Base-by-base conservation (phyloP, 2,888 invertebrate species). In the Chrysolina oricalcia region DNA sequence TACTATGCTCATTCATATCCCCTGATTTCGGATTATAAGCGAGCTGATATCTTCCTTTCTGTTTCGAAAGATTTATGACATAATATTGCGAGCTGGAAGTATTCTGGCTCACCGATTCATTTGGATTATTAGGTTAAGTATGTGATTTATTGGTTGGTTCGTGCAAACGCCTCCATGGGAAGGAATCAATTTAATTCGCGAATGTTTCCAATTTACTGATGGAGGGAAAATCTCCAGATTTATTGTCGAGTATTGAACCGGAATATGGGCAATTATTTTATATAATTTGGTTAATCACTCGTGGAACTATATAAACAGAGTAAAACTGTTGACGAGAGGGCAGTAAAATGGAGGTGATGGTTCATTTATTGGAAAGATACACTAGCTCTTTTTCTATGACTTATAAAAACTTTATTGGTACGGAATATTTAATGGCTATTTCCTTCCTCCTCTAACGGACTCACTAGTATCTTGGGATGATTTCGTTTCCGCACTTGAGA, bases 141-240 rank as follows among this genome's bases (percentile, higher is more conserved):
- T 21, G 53, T 53, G 53, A 53, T 53, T 53, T 53, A 53, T 53
- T 21, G 21, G 53, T 53, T 53, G 21, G 11, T 53, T 13, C 21
- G 21, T 53, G 53, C 53, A 2, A 21, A 21, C 19, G 53, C 23
- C 3, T 59, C n/a, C 27, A 59, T 59, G 0, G n/a, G n/a, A 59
- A 27, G 59, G n/a, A 27, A 59, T 59, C 59, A 27, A 59, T 59
- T 59, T n/a, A 59, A 59, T 21, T 53, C 53, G 53, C 10, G 21
- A 35, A 23, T 59, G 59, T 59, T 59, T 59, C 59, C 59, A 59
- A 59, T 59, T 59, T 59, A 35, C 59, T 59, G 59, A 59, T 59
- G 59, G 59, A 59, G n/a, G 27, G 27, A 59, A 35, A 35, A 27
- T 59, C 59, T 35, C 59, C n/a, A 8, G 27, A 59, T n/a, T 59